These are phyloP conservation scores for Pseudolaguvia tuberculata DNA, from an alignment of 2,113 vertebrate genomes.

Conservation along the genomic window DNA sequence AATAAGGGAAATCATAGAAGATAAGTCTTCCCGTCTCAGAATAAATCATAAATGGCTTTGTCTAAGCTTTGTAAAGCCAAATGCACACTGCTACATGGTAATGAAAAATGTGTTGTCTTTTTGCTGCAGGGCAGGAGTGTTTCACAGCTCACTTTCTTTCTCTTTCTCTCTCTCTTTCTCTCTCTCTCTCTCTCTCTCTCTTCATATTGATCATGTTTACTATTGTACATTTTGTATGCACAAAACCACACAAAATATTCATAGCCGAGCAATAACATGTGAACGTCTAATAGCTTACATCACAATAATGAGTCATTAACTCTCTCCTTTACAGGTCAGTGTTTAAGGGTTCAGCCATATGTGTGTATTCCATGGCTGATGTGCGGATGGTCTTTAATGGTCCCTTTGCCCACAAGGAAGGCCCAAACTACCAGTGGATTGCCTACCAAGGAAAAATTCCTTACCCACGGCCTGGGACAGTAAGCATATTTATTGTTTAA, in stretches of 20 bases:
- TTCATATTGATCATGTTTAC: slow-evolving; percentile 17
- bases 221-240: slow-evolving; percentile 14
- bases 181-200: not conserved
- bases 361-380: slow-evolving; percentile 97
- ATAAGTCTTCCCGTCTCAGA: slow-evolving; percentile 14
- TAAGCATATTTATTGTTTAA: slow-evolving; percentile 60
- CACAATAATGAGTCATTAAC: slow-evolving; percentile 26
- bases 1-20: not conserved
- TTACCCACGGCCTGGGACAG: slow-evolving; percentile 93
- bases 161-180: slow-evolving; percentile 9
- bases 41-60: slow-evolving; percentile 30
- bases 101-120: slow-evolving; percentile 26
- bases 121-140: slow-evolving; percentile 20
- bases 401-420: slow-evolving; percentile 96
- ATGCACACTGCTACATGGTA: slow-evolving; percentile 30
- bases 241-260: slow-evolving; percentile 33
- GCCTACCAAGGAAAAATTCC: slow-evolving; percentile 96
- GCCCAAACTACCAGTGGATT: slow-evolving; percentile 98
- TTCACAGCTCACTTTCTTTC: slow-evolving; percentile 22
- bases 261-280: slow-evolving; percentile 26
- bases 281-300: not conserved
- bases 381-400: slow-evolving; percentile 98
- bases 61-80: slow-evolving; percentile 37
- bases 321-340: slow-evolving; percentile 73
- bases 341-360: slow-evolving; percentile 94